These are phyloP conservation scores for Fabriciana adippe DNA, from an alignment of 2,888 invertebrate species.

Conservation along the genomic window DNA sequence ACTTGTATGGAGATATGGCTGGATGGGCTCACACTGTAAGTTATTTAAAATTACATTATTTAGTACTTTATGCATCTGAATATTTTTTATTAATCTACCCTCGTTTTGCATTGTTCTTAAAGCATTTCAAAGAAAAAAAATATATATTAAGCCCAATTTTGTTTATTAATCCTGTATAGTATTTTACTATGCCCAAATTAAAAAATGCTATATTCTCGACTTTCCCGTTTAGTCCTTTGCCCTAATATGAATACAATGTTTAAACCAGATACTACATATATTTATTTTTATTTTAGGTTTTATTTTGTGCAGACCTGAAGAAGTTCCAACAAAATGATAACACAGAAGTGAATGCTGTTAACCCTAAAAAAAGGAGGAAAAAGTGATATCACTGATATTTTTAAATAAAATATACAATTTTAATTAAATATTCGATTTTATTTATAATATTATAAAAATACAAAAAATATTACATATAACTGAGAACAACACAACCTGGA, in stretches of 20 bases:
- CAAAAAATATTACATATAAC: constrained; percentile 6
- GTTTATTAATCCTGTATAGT: too few relatives aligned
- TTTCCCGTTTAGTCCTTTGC: too few relatives aligned
- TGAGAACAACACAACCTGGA: constrained; percentile 33
- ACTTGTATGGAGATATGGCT: constrained; percentile 91
- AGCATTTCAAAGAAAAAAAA: too few relatives aligned
- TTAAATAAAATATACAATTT: constrained; percentile 42
- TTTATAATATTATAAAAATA: constrained; percentile 18
- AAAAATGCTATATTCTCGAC: too few relatives aligned
- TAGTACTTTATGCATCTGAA: too few relatives aligned
- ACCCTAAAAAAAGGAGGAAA: constrained; percentile 59
- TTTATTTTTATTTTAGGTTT: constrained; percentile 79
- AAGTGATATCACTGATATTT: constrained; percentile 26
- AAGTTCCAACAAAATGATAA: constrained; percentile 81
- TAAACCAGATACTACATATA: background rate
- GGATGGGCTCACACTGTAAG: constrained; percentile 98
- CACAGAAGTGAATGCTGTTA: constrained; percentile 39
- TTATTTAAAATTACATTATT: background rate
- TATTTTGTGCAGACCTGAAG: constrained; percentile 91
- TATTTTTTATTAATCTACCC: too few relatives aligned
- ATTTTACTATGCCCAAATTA: too few relatives aligned
- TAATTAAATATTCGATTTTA: constrained; percentile 15
- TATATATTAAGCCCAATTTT: background rate
- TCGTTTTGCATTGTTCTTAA: too few relatives aligned
- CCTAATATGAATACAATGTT: too few relatives aligned